phyloP scores from a whole-genome alignment of 2,113 vertebrate genomes.

The Ammodytes marinus region DNA sequence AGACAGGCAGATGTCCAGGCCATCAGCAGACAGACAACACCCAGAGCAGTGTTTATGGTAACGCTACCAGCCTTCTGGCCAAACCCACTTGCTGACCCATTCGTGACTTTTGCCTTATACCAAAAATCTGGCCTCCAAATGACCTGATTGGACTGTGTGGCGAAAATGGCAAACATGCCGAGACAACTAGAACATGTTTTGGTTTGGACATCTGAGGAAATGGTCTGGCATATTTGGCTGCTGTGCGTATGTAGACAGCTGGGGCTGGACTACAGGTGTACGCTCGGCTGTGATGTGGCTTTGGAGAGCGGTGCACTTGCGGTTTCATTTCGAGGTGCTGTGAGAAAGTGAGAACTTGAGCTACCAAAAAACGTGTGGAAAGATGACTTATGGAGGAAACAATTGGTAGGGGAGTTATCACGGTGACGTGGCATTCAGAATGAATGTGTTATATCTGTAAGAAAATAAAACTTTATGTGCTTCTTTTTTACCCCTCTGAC shows the following conservation, averaged over 20 bases:
- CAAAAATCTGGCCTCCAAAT: conserved; percentile 81
- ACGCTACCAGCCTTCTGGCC: conserved; percentile 64
- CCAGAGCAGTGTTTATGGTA: conserved; percentile 72
- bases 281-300: conserved; percentile 69
- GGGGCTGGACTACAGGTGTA: conserved; percentile 79
- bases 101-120: conserved; percentile 62
- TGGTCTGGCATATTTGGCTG: conserved; percentile 68
- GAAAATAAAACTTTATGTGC: conserved; percentile 5
- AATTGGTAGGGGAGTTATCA: not conserved
- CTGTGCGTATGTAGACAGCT: conserved; percentile 79
- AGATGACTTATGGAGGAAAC: conserved; percentile 52
- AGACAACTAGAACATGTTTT: conserved; percentile 78
- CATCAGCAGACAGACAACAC: conserved; percentile 75
- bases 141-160: conserved; percentile 66
- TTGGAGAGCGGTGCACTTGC: conserved; percentile 54
- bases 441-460: not conserved
- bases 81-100: conserved; percentile 69
- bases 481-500: conserved; percentile 4
- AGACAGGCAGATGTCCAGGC: conserved; percentile 71
- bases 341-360: conserved; percentile 65
- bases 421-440: not conserved
- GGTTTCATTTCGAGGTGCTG: conserved; percentile 63
- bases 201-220: conserved; percentile 75
- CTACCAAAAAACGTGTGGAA: conserved; percentile 50
- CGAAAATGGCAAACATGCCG: conserved; percentile 72